Evolutionary conservation across 1,140 invertebrate species (phyloP).

Genomic region (Ceratina calcarata): DNA sequence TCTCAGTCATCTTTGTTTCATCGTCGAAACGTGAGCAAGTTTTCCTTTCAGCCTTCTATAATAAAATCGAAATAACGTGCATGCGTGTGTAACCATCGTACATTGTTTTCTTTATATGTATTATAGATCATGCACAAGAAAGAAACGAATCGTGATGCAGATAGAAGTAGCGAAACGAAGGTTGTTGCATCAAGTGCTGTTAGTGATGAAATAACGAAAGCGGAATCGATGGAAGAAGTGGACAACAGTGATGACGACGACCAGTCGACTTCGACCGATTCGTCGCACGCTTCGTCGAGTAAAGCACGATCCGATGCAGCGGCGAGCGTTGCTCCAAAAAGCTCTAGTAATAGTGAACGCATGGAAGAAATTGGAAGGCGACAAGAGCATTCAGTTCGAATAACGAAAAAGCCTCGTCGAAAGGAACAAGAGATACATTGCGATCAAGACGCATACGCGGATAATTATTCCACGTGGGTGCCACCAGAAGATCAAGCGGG

Average conservation of each 20-base stretch:
- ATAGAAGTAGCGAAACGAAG: no score
- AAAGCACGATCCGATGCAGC: background rate
- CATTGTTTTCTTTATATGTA: background rate
- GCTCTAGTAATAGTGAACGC: background rate
- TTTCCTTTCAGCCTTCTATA: background rate
- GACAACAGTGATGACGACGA: background rate
- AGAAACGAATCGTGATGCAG: background rate
- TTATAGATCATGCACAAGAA: background rate
- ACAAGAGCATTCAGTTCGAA: background rate
- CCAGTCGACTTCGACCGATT: background rate
- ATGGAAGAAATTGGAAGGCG: background rate
- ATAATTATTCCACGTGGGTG: constrained; percentile 89
- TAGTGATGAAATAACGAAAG: background rate
- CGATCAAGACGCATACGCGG: constrained; percentile 80
- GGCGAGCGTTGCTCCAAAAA: background rate
- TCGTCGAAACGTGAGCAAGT: background rate
- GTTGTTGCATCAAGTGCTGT: no score
- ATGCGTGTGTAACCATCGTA: no score
- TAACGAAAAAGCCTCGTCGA: background rate
- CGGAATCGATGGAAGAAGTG: constrained; percentile 4
- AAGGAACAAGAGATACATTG: constrained; percentile 54
- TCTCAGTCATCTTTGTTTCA: background rate
- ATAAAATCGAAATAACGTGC: background rate
- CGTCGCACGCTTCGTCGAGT: background rate
- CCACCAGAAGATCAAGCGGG: constrained; percentile 88